These are phyloP conservation scores for Narcine bancroftii DNA, from an alignment of 2,113 vertebrate species.

Conservation along the genomic window DNA sequence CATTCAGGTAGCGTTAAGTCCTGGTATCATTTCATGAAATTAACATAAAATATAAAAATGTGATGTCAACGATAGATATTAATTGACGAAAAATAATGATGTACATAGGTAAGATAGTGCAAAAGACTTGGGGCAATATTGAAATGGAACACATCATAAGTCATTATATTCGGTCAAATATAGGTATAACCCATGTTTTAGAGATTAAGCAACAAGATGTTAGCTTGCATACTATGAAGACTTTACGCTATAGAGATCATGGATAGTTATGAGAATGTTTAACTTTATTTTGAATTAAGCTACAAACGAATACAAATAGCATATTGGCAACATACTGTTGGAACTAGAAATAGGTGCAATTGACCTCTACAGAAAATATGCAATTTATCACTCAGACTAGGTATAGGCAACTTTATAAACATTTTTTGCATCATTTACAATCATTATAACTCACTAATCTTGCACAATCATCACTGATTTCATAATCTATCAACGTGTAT, in stretches of 20 bases:
- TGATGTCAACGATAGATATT: not conserved
- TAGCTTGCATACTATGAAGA: conserved; percentile 11
- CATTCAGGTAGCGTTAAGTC: not conserved
- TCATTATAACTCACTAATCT: conserved; percentile 61
- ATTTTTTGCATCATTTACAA: conserved; percentile 74
- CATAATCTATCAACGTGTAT: conserved; percentile 66
- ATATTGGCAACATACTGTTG: conserved; percentile 69
- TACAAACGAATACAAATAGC: conserved; percentile 97
- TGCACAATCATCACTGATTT: conserved; percentile 58
- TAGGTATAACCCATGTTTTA: not conserved
- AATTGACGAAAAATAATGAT: not conserved
- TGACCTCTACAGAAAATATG: conserved; percentile 64
- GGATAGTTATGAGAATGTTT: conserved; percentile 70
- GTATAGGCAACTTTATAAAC: conserved; percentile 75
- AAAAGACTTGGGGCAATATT: not conserved
- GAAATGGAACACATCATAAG: not conserved
- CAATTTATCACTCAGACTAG: conserved; percentile 62
- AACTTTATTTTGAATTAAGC: conserved; percentile 80
- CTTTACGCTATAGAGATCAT: conserved; percentile 36
- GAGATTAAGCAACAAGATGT: not conserved
- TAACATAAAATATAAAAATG: not conserved
- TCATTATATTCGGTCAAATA: not conserved
- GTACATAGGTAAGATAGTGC: not conserved
- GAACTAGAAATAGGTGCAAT: conserved; percentile 68
- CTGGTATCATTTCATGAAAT: not conserved